phyloP scores from a whole-genome alignment of 2,113 vertebrate species.

The Hiodon alosoides region DNA sequence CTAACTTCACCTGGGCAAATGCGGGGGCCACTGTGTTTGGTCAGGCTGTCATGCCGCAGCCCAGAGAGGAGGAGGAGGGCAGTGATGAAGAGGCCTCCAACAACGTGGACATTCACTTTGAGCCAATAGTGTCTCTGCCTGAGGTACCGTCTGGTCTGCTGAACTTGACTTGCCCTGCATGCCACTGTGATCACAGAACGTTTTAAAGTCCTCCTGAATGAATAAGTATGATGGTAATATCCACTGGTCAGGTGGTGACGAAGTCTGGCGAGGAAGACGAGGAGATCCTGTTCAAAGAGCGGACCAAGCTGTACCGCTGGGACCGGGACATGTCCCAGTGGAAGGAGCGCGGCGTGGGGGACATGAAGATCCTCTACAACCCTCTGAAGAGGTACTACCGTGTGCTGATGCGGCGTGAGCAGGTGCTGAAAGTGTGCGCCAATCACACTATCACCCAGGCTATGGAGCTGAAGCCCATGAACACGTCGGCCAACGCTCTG shows the following conservation, averaged over 20 bases:
- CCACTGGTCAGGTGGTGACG: conserved; percentile 75
- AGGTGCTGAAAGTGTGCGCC: conserved; percentile 93
- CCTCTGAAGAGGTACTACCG: conserved; percentile 79
- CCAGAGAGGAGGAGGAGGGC: conserved; percentile 65
- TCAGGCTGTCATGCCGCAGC: conserved; percentile 42
- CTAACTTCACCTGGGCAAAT: conserved; percentile 86
- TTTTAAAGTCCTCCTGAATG: not conserved
- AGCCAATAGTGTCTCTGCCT: conserved; percentile 89
- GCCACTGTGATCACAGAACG: not conserved
- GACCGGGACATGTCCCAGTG: conserved; percentile 81
- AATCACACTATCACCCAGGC: conserved; percentile 83
- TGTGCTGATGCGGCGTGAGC: conserved; percentile 90
- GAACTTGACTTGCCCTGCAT: not conserved
- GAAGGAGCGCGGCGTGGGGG: conserved; percentile 93
- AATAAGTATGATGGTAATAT: not conserved
- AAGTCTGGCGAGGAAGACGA: conserved; percentile 98
- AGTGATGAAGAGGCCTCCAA: conserved; percentile 78
- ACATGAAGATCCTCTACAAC: conserved; percentile 95
- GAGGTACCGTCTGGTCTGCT: conserved; percentile 76
- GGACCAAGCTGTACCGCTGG: conserved; percentile 89
- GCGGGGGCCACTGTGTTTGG: conserved; percentile 83
- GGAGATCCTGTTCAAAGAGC: conserved; percentile 92
- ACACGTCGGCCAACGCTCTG: conserved; percentile 76
- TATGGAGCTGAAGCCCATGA: conserved; percentile 85
- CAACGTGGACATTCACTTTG: conserved; percentile 89